Evolutionary conservation across 2,888 invertebrate species (phyloP), one percentile per base, ranked within the genome.

Genomic region (Latrodectus hesperus): DNA sequence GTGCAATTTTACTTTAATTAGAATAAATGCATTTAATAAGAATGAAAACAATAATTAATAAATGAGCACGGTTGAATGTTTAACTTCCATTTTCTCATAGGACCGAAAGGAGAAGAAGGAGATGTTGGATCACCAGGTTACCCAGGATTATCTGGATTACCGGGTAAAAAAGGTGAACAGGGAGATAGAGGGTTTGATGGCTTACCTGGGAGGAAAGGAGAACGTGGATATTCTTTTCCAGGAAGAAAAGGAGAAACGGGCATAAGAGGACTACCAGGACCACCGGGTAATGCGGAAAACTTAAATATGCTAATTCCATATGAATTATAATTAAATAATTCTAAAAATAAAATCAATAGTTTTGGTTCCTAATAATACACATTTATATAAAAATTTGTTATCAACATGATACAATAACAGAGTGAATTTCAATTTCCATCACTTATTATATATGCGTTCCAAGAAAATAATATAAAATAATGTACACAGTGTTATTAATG

Each of bases 81-180:
- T 16, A 70, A 8, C 14, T 38, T 38, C 9, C 26, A 1, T 22
- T 26, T 22, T 22, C 11, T 71, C 16, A 71, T 90, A n/a, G 94
- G 94, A 80, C 91, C 91, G 60, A 91, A 91, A 76, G 90, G 91
- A 5, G 90, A 88, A 55, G 76, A 82, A 14, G 91, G 91, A 10
- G 88, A 89, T 10, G 88, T 85, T 26, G 91, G 91, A n/a, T 26
- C 80, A 51, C 89, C 90, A 72, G 92, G 92, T n/a, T 79, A 88
- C 16, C 77, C 90, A 70, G 95, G 95, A 26, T 84, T 91, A 10
- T 75, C 91, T 88, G 96, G 96, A 64, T 10, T 49, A 68, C 22
- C 90, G 90, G 53, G 91, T 53, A 90, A 91, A 89, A 67, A 90
- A 90, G 92, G 92, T 16, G 91, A 91, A 74, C 71, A 87, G 9